Base-by-base conservation (phyloP, 1,140 invertebrate genomes). In the Uloborus diversus region DNA sequence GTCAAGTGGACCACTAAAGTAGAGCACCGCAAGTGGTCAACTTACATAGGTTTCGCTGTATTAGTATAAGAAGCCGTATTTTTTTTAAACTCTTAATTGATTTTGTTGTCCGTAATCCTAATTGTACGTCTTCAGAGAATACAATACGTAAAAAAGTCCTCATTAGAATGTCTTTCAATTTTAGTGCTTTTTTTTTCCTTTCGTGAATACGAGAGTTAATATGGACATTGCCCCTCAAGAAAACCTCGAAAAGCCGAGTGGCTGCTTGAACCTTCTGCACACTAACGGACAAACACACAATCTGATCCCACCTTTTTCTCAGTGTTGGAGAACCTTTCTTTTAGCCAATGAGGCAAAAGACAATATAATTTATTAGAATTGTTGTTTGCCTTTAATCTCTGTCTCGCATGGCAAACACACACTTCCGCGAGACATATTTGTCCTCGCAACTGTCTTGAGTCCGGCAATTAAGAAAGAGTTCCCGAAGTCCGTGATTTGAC, bases 281-380 rank as follows among this genome's bases (percentile, higher is more conserved):
- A 49, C 25, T 2, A 9, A 30, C 70, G 4, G 20, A 32, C 53
- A 59, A 56, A 35, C 57, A 56, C 53, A 30, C 70, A 62, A 73
- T 73, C 70, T 59, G 27, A 73, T 73, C 37, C 57, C 57, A 73
- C 70, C 53, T 57, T 73, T 73, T 57, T 73, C 62, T 49, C 57
- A 49, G 57, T 37, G 37, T 62, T 28, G 53, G 57, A 73, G 37
- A 73, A 71, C 27, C 61, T 35, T 73, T 62, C 70, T 73, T 73
- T 61, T 57, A 62, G 53, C 56, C 70, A 73, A 73, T 73, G 70
- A 73, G 70, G 70, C 70, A 62, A 73, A 73, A 62, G 70, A 73
- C 70, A 73, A 73, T 73, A 73, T 62, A 73, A 73, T 73, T 73
- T 73, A 73, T 73, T 73, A 73, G 70, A 73, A 73, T 73, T 30